phyloP scores from a whole-genome alignment of 1,140 invertebrate species.

The Cotesia typhae region DNA sequence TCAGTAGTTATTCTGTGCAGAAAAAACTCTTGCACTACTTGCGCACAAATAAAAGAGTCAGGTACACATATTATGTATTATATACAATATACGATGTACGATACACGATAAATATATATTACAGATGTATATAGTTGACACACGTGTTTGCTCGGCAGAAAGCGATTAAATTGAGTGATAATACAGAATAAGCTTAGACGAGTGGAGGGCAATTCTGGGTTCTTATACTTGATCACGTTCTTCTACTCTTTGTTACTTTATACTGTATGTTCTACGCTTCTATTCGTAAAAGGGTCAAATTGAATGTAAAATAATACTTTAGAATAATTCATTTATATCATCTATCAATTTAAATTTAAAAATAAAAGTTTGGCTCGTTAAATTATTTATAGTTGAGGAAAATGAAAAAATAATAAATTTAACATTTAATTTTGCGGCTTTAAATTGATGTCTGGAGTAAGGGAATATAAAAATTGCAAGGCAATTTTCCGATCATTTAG shows the following conservation, averaged over 20 bases:
- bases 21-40: no score
- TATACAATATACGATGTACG: background rate
- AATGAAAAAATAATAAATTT: background rate
- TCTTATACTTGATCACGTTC: slow-evolving; percentile 26
- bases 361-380: background rate
- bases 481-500: slow-evolving; percentile 30
- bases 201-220: background rate
- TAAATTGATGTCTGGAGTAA: slow-evolving; percentile 2
- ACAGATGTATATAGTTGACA: background rate
- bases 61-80: background rate
- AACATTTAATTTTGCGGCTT: background rate
- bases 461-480: slow-evolving; percentile 5
- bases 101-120: no score
- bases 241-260: slow-evolving; percentile 6
- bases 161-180: slow-evolving; percentile 29
- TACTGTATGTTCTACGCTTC: background rate
- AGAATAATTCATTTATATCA: background rate
- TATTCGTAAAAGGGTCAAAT: background rate
- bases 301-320: slow-evolving; percentile 15
- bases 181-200: background rate
- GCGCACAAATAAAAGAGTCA: no score
- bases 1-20: no score
- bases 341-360: background rate
- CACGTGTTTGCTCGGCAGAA: slow-evolving; percentile 8
- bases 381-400: no score